Evolutionary conservation across 2,113 vertebrate genomes (phyloP).

Genomic region (Hiodon tergisus): DNA sequence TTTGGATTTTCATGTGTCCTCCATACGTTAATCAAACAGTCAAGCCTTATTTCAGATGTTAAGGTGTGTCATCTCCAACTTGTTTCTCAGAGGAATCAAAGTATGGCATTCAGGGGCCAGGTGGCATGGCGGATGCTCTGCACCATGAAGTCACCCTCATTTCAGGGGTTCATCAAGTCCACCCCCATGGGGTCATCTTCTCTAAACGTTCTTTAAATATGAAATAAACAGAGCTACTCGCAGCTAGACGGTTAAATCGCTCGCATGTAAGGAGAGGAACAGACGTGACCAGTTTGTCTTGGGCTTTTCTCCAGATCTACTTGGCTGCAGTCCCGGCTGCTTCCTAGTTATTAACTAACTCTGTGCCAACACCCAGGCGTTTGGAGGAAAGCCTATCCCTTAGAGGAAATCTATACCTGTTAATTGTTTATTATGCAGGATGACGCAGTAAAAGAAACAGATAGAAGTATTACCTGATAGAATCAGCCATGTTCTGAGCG

Average conservation of each 20-base stretch:
- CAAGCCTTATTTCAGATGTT: slow-evolving; percentile 32
- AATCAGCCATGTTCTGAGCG: not conserved
- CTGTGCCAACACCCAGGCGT: slow-evolving; percentile 32
- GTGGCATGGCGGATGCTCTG: slow-evolving; percentile 27
- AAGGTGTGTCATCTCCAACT: slow-evolving; percentile 32
- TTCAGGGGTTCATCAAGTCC: slow-evolving; percentile 24
- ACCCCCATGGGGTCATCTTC: slow-evolving; percentile 24
- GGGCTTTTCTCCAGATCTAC: slow-evolving; percentile 21
- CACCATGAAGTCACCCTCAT: slow-evolving; percentile 30
- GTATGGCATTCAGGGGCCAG: not conserved
- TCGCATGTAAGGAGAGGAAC: slow-evolving; percentile 24
- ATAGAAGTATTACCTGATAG: not conserved
- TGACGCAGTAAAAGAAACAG: slow-evolving; percentile 15
- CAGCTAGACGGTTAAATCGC: slow-evolving; percentile 19
- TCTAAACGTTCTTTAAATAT: slow-evolving; percentile 10
- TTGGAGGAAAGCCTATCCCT: slow-evolving; percentile 29
- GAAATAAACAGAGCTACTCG: slow-evolving; percentile 15
- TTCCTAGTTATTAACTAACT: slow-evolving; percentile 46
- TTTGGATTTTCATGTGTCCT: not conserved
- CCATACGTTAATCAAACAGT: slow-evolving; percentile 7
- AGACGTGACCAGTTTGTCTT: slow-evolving; percentile 27
- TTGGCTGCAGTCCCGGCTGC: slow-evolving; percentile 27
- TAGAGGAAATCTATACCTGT: slow-evolving; percentile 41
- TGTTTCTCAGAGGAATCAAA: slow-evolving; percentile 28
- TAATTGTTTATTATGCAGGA: slow-evolving; percentile 38